phyloP scores from a whole-genome alignment of 37 sponge, comb jelly and placozoan species.

The Sycon ciliatum region DNA sequence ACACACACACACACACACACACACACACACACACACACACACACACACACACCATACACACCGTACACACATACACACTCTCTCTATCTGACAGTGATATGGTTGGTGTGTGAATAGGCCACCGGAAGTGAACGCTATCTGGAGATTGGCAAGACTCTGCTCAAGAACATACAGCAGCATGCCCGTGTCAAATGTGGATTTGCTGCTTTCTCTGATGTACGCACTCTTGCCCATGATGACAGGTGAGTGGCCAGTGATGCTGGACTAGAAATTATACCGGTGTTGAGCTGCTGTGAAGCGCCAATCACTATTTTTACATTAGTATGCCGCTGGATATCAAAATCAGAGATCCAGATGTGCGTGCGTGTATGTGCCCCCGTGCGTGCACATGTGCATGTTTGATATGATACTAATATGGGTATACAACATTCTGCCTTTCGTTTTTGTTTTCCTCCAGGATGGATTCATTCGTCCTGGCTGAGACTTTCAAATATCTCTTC shows the following conservation, averaged over 20 bases:
- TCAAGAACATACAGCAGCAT: constrained; percentile 59
- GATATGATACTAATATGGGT: no score
- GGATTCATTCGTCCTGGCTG: constrained; percentile 93
- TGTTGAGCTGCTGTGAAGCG: no score
- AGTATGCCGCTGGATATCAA: no score
- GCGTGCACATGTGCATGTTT: no score
- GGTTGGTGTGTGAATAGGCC: not conserved
- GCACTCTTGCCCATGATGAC: constrained; percentile 68
- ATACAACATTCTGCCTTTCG: no score
- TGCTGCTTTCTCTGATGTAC: constrained; percentile 54
- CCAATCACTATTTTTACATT: no score
- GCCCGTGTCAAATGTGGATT: constrained; percentile 81
- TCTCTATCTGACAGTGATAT: constrained; percentile 20
- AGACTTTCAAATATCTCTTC: constrained; percentile 91
- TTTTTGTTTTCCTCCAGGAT: constrained; percentile 32
- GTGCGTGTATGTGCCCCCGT: no score
- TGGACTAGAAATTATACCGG: no score
- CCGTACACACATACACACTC: not conserved
- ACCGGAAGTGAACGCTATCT: not conserved
- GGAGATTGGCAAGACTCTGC: constrained; percentile 59
- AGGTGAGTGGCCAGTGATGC: constrained; percentile 34
- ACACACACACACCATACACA: no score
- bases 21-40: not conserved
- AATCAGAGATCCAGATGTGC: not conserved
- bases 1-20: not conserved